A percentile compares a stretch with the other conserved stretches of the same genome.
Conservation (phyloP, 2,888 invertebrate species). For the Ecdyonurus torrentis region DNA sequence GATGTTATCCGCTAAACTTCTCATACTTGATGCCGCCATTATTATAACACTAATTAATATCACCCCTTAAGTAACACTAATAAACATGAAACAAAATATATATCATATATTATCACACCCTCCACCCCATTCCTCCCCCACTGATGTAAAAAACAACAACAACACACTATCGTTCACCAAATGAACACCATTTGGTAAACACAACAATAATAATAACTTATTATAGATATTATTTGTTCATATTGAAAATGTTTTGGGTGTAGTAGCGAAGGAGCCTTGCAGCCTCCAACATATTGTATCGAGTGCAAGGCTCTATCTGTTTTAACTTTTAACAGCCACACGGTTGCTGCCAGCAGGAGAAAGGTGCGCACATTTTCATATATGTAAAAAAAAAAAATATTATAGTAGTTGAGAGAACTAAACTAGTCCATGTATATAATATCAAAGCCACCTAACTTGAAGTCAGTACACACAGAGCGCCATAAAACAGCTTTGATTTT, state of each 20-base stretch:
- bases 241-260: background rate
- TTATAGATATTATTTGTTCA: too few relatives aligned
- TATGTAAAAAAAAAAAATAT: background rate
- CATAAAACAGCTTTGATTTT: too few relatives aligned
- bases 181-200: background rate
- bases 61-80: too few relatives aligned
- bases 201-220: background rate
- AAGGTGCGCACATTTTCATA: background rate
- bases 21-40: conserved; percentile 3
- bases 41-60: too few relatives aligned
- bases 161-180: background rate
- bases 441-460: too few relatives aligned
- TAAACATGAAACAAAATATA: too few relatives aligned
- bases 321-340: too few relatives aligned
- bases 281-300: background rate
- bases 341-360: too few relatives aligned
- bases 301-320: background rate
- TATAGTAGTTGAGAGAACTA: background rate
- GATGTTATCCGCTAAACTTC: conserved; percentile 6
- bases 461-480: too few relatives aligned
- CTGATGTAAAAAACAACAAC: background rate
- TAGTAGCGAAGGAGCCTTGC: background rate
- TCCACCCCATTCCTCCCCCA: too few relatives aligned
- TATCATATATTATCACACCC: too few relatives aligned
- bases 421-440: background rate